Conservation (phyloP, 2,113 vertebrate species). For the mouse (Mus musculus) region DNA sequence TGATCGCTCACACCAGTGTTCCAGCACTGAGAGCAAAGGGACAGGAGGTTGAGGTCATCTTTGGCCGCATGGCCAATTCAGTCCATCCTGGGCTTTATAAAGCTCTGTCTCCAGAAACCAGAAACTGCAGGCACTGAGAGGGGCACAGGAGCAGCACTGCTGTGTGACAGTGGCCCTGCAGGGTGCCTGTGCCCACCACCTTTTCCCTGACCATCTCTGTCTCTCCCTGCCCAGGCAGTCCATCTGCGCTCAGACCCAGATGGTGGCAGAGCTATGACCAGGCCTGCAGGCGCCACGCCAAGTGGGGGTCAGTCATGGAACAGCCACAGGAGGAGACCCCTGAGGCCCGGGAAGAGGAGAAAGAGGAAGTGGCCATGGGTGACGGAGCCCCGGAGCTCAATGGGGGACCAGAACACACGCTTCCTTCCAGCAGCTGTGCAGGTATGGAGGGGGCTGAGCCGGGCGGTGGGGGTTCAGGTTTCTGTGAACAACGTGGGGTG, state of each 20-base stretch:
- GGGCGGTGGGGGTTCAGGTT: neutral
- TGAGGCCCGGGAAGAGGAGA: slow-evolving; percentile 90
- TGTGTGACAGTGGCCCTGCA: neutral
- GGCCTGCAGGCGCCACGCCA: slow-evolving; percentile 87
- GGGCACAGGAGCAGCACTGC: neutral
- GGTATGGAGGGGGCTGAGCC: slow-evolving; percentile 66
- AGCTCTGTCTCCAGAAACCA: neutral
- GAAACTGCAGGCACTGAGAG: neutral
- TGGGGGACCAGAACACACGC: slow-evolving; percentile 84
- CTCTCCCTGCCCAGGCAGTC: slow-evolving; percentile 82
- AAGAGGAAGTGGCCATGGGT: slow-evolving; percentile 86
- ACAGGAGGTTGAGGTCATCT: neutral
- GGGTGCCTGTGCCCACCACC: neutral
- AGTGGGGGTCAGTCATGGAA: slow-evolving; percentile 90
- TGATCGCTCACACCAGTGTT: neutral
- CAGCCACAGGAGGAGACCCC: slow-evolving; percentile 89
- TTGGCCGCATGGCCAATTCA: neutral
- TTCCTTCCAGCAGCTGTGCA: slow-evolving; percentile 88
- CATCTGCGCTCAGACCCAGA: slow-evolving; percentile 84
- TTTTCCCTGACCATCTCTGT: neutral
- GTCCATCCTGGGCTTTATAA: neutral
- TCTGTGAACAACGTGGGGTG: neutral
- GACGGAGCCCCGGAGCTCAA: slow-evolving; percentile 81
- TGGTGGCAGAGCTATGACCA: slow-evolving; percentile 91
- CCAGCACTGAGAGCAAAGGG: neutral